phyloP scores from a whole-genome alignment of 30 jellyfish, hydroid and myxozoan genomes.

The Aurelia aurita complex sp. Pacific region DNA sequence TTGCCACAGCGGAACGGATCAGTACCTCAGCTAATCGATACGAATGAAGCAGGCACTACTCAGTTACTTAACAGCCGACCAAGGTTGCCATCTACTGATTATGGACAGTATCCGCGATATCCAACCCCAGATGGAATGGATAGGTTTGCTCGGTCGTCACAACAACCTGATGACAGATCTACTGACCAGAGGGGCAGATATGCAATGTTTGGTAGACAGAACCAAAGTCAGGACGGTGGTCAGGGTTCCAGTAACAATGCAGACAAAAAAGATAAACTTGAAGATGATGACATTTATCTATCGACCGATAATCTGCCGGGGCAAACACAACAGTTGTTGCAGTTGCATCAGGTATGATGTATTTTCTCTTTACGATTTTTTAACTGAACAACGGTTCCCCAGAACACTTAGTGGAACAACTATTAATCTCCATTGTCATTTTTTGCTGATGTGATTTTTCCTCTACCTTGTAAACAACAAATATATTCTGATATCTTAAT shows the following conservation, averaged over 20 bases:
- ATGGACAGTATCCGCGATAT: slow-evolving; percentile 6
- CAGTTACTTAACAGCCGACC: neutral
- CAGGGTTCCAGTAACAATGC: neutral
- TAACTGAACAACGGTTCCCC: neutral
- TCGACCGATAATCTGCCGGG: slow-evolving; percentile 43
- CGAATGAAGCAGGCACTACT: neutral
- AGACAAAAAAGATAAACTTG: slow-evolving; percentile 25
- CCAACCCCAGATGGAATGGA: too few species aligned
- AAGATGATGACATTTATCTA: slow-evolving; percentile 22
- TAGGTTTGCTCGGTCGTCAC: too few species aligned
- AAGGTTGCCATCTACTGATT: slow-evolving; percentile 16
- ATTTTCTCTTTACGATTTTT: neutral
- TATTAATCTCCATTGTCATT: too few species aligned
- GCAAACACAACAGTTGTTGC: slow-evolving; percentile 61
- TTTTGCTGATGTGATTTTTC: too few species aligned
- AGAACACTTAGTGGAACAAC: neutral
- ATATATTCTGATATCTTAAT: too few species aligned
- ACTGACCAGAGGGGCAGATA: too few species aligned
- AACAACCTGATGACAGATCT: too few species aligned
- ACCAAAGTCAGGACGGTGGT: neutral
- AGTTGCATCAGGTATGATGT: slow-evolving; percentile 50
- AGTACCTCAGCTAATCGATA: neutral
- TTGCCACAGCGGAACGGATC: too few species aligned
- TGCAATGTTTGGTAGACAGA: too few species aligned
- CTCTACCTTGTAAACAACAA: too few species aligned